Evolutionary conservation across 2,113 vertebrate species (phyloP).

Genomic region (Panthera uncia): DNA sequence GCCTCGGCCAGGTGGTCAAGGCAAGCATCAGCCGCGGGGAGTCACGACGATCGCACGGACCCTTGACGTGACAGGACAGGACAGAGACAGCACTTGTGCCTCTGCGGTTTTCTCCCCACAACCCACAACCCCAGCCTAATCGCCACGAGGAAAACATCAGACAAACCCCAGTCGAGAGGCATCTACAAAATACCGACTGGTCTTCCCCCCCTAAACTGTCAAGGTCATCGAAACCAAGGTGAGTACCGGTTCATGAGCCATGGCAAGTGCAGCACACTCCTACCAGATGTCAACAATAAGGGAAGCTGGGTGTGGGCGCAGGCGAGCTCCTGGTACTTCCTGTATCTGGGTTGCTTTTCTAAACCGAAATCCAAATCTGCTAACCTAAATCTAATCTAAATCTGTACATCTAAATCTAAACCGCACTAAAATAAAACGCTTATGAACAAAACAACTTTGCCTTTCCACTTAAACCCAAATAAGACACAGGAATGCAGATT

Average conservation of each 20-base stretch:
- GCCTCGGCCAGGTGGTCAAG: neutral
- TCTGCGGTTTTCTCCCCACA: neutral
- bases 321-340: neutral
- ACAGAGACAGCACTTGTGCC: too few species aligned
- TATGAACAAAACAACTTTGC: neutral
- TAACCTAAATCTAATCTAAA: neutral
- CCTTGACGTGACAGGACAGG: fast-evolving
- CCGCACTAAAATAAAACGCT: neutral
- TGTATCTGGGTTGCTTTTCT: neutral
- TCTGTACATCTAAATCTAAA: neutral
- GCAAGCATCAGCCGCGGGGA: fast-evolving
- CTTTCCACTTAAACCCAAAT: neutral
- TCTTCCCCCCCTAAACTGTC: neutral
- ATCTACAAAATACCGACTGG: neutral
- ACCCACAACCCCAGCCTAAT: neutral
- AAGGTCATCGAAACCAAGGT: neutral
- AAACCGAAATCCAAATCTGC: neutral
- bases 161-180: neutral
- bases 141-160: neutral
- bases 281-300: neutral
- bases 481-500: neutral
- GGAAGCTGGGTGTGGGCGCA: neutral
- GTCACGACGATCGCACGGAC: neutral
- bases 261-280: fast-evolving
- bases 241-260: fast-evolving